Percentiles rank a stretch among this genome's conserved stretches.
phyloP scores from a whole-genome alignment of 2,113 vertebrate genomes.

The Forbesichthys agassizii region DNA sequence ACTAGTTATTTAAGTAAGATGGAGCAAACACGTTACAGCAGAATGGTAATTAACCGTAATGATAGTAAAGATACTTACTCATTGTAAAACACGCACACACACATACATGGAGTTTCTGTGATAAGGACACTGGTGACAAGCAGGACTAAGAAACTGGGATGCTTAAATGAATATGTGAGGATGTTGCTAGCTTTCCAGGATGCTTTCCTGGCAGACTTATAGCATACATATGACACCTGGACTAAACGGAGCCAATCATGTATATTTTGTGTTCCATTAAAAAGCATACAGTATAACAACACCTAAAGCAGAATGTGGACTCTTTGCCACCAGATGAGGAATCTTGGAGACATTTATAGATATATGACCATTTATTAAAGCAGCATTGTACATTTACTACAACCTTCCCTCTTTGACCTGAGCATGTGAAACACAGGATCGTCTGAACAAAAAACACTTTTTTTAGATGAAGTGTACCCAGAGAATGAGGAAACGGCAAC shows the following conservation, averaged over 20 bases:
- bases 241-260: conserved; percentile 7
- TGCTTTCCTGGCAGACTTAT: conserved; percentile 50
- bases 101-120: conserved; percentile 46
- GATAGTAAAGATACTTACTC: conserved; percentile 12
- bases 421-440: conserved; percentile 53
- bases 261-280: conserved; percentile 29
- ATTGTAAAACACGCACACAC: conserved; percentile 1
- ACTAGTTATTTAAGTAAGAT: too few species aligned
- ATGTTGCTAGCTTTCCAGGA: conserved; percentile 51
- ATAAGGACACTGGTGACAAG: conserved; percentile 38
- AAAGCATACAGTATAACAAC: background rate
- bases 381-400: conserved; percentile 13
- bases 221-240: conserved; percentile 65
- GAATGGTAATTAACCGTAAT: background rate
- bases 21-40: conserved; percentile 27
- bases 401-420: conserved; percentile 28
- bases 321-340: conserved; percentile 29
- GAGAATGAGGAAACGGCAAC: conserved; percentile 11
- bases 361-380: conserved; percentile 17
- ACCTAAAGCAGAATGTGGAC: conserved; percentile 28
- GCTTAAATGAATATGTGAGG: conserved; percentile 52
- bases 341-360: conserved; percentile 19
- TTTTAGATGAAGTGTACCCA: conserved; percentile 34
- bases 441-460: conserved; percentile 29
- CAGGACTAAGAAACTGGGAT: conserved; percentile 51